Base-by-base conservation (phyloP, 2,888 invertebrate species). In the Sturmia bella region DNA sequence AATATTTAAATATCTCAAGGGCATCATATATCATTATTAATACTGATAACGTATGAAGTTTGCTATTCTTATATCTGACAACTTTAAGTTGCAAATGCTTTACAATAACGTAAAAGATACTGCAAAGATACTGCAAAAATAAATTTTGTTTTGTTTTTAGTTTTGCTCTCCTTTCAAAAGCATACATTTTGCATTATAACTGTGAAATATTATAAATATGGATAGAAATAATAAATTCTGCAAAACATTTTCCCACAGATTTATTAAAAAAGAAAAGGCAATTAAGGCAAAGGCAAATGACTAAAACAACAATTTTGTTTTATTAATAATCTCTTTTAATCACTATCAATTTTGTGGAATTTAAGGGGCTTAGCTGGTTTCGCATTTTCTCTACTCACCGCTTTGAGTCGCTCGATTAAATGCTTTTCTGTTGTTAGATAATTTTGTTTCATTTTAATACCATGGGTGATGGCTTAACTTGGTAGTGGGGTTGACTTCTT, bases 21-120 rank as follows among this genome's bases (percentile, higher is more conserved):
- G 72, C 32, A 54, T 50, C 6, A 68, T 79, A 52, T 37, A 68
- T 73, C 66, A 79, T 68, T 72, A 73, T 79, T 66, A 61, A 43
- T 32, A 39, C 37, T 68, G 43, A 66, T 54, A 39, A 41, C 32
- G 12, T 41, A 21, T 48, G n/a, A n/a, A n/a, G 17, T 21, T 17
- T 32, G 7, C 24, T 24, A 39, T 59, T 21, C 48, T 19, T 45
- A 1, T 43, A 37, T 6, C 12, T 11, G 7, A 19, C 3, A 50
- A n/a, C 27, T 27, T 27, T 27, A 27, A 6, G 27, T 27, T 27
- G 6, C 27, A 27, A 4, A 27, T 27, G 6, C 6, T 27, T 27
- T 27, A n/a, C n/a, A n/a, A n/a, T n/a, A n/a, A n/a, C n/a, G n/a
- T n/a, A n/a, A n/a, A n/a, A n/a, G n/a, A n/a, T n/a, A n/a, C n/a